Conservation (phyloP, 92 coral and sea anemone genomes). For the Isaurus tuberculatus region DNA sequence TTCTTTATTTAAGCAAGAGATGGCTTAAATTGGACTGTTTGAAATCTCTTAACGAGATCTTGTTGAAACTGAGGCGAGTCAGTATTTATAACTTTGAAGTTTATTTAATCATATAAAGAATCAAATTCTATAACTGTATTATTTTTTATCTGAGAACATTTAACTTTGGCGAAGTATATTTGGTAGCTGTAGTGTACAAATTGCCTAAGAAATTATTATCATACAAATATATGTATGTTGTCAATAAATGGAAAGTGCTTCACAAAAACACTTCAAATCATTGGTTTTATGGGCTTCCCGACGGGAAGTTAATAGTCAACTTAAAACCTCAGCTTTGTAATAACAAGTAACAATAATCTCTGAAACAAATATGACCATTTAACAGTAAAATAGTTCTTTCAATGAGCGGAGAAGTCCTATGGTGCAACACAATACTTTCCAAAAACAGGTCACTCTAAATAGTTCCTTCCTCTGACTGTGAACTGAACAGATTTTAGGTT, state of each 20-base stretch:
- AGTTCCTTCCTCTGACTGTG: slow-evolving; percentile 36
- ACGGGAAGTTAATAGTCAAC: slow-evolving; percentile 17
- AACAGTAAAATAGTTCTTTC: slow-evolving; percentile 49
- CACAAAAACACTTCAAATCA: neutral
- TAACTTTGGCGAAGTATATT: slow-evolving; percentile 6
- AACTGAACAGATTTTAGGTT: slow-evolving; percentile 16
- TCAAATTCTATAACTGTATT: slow-evolving; percentile 39
- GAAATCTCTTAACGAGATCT: slow-evolving; percentile 30
- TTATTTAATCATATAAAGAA: slow-evolving; percentile 58
- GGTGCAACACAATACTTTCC: slow-evolving; percentile 60
- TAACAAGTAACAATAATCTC: slow-evolving; percentile 15
- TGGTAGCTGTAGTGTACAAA: slow-evolving; percentile 3
- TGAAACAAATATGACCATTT: slow-evolving; percentile 51
- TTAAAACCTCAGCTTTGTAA: neutral
- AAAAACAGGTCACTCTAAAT: slow-evolving; percentile 44
- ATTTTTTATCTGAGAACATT: slow-evolving; percentile 36
- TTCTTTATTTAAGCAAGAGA: slow-evolving; percentile 17
- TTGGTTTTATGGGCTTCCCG: slow-evolving; percentile 3
- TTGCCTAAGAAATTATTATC: slow-evolving; percentile 15
- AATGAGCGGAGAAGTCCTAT: slow-evolving; percentile 43
- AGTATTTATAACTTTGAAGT: slow-evolving; percentile 60
- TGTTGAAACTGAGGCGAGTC: slow-evolving; percentile 27
- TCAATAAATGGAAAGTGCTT: slow-evolving; percentile 28
- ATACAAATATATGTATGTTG: slow-evolving; percentile 1
- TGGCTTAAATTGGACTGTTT: slow-evolving; percentile 31